Conservation (phyloP, 2,797 vertebrate genomes). For the Nyctalus aviator region DNA sequence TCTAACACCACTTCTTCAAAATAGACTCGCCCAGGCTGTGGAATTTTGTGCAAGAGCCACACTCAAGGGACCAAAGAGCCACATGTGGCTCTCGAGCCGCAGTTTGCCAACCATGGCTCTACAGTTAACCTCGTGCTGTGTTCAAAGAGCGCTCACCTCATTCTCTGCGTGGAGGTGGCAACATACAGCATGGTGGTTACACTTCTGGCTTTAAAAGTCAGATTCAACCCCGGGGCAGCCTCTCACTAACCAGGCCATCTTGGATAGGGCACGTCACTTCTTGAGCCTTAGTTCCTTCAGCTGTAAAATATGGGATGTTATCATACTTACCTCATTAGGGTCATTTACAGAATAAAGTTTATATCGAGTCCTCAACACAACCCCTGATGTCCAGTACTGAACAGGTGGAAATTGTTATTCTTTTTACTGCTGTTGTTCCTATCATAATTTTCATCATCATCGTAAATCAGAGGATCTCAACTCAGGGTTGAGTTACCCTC, state of each 20-base stretch:
- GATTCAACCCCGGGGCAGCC: not conserved
- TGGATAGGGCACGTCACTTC: not conserved
- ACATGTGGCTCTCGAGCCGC: no score
- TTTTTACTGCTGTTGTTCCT: not conserved
- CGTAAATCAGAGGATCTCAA: not conserved
- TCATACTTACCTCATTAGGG: not conserved
- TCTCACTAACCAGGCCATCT: not conserved
- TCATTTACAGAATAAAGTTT: not conserved
- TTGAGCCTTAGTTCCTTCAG: not conserved
- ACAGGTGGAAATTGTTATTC: not conserved
- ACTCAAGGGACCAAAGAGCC: no score
- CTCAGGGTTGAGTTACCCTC: not conserved
- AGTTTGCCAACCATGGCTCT: not conserved
- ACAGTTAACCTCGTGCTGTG: not conserved
- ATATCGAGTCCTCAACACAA: not conserved
- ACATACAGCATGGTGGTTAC: not conserved
- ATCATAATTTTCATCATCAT: accelerated
- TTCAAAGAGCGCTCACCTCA: not conserved
- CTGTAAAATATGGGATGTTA: not conserved
- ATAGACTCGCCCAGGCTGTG: no score
- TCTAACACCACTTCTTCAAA: no score
- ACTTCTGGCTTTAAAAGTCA: not conserved
- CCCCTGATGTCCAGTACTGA: not conserved
- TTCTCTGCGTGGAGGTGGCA: not conserved
- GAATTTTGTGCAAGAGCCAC: no score